Conservation (phyloP, 2,888 invertebrate species). For the Thecophora atra region DNA sequence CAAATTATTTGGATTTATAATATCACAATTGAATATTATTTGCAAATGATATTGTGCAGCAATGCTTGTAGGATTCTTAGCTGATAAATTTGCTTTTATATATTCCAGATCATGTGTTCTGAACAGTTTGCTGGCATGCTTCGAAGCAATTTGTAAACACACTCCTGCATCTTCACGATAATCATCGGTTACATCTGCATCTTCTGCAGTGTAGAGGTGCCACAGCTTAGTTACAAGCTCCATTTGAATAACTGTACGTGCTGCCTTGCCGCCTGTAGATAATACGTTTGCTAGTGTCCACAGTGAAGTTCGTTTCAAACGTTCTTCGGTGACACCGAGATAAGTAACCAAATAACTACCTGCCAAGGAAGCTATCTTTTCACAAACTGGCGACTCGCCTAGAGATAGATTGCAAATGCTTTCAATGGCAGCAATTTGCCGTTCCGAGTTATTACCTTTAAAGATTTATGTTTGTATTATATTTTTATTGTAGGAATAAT, state of each 20-base stretch:
- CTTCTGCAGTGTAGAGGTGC: conserved; percentile 47
- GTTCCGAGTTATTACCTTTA: conserved; percentile 54
- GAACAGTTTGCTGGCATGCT: conserved; percentile 41
- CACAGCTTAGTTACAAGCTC: conserved; percentile 58
- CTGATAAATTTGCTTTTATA: conserved; percentile 48
- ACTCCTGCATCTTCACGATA: conserved; percentile 55
- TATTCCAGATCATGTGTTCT: conserved; percentile 48
- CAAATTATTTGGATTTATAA: conserved; percentile 38
- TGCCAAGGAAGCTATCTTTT: conserved; percentile 57
- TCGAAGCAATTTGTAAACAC: conserved; percentile 53
- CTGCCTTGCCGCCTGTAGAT: conserved; percentile 54
- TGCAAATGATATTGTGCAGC: conserved; percentile 55
- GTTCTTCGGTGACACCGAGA: conserved; percentile 53
- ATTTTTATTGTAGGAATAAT: background rate
- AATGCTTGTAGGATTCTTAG: conserved; percentile 49
- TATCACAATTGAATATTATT: conserved; percentile 51
- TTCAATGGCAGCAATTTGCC: conserved; percentile 59
- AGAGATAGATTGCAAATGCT: conserved; percentile 63
- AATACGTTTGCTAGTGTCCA: conserved; percentile 63
- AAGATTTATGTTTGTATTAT: background rate
- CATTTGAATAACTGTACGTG: conserved; percentile 55
- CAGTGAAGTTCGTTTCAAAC: conserved; percentile 56
- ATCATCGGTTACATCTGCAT: conserved; percentile 41
- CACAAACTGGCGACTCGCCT: conserved; percentile 58
- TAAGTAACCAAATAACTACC: conserved; percentile 62